Conservation (phyloP, 2,888 invertebrate species). For the Muschampia plurimacula region DNA sequence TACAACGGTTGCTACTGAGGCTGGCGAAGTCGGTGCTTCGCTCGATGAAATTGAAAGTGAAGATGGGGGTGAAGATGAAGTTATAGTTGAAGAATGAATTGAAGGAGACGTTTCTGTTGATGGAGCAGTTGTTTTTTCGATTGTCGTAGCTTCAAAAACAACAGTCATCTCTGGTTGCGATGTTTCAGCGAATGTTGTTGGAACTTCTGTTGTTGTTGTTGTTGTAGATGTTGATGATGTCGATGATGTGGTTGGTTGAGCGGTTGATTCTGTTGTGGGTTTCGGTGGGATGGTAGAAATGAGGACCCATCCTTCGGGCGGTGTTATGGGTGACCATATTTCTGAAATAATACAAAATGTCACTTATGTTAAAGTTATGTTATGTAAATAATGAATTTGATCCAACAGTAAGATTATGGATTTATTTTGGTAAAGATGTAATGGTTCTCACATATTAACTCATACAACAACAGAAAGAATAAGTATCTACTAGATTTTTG, state of each 20-base stretch:
- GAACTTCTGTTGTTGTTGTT: constrained; percentile 50
- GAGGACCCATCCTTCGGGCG: constrained; percentile 89
- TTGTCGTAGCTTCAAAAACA: constrained; percentile 47
- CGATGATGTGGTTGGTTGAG: constrained; percentile 50
- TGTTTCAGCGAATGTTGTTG: constrained; percentile 47
- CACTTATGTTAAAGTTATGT: not conserved
- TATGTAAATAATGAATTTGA: not conserved
- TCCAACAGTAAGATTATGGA: no score
- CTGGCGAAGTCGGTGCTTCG: constrained; percentile 35
- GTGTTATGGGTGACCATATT: constrained; percentile 87
- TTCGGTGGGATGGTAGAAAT: constrained; percentile 71
- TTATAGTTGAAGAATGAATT: constrained; percentile 48
- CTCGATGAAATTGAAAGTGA: constrained; percentile 41
- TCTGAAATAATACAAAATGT: constrained; percentile 59
- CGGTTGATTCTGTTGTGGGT: constrained; percentile 58
- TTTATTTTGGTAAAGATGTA: no score
- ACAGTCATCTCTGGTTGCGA: constrained; percentile 49
- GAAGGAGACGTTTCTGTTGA: constrained; percentile 43
- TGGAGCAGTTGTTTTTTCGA: constrained; percentile 58
- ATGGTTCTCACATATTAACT: no score
- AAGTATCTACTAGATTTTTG: no score
- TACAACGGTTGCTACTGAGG: constrained; percentile 6
- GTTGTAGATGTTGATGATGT: constrained; percentile 51
- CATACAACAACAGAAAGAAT: no score
- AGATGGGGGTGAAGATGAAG: constrained; percentile 44